phyloP scores from a whole-genome alignment of 1,140 invertebrate genomes.

The Cyclargus thomasi region DNA sequence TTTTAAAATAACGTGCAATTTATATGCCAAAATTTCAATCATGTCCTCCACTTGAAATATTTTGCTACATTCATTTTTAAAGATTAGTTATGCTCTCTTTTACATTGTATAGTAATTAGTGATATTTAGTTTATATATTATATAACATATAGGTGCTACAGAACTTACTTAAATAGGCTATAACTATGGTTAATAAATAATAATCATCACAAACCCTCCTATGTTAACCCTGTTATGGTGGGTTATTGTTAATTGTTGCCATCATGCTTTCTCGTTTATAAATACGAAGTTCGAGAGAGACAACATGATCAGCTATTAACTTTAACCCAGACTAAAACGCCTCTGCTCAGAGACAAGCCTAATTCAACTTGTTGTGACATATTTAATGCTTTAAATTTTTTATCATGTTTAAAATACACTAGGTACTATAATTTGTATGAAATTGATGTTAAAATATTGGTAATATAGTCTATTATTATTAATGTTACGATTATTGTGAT shows the following conservation, averaged over 20 bases:
- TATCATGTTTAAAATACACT: constrained; percentile 16
- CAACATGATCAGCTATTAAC: no score
- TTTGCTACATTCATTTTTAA: constrained; percentile 27
- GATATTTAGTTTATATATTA: constrained; percentile 13
- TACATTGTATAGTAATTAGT: constrained; percentile 15
- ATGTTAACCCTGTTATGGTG: background rate
- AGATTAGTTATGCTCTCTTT: constrained; percentile 29
- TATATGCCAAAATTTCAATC: constrained; percentile 38
- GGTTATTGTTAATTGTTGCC: no score
- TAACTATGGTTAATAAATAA: constrained; percentile 24
- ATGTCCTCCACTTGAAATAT: constrained; percentile 16
- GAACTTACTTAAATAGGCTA: constrained; percentile 57
- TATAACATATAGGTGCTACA: constrained; percentile 58
- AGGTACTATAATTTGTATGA: constrained; percentile 15
- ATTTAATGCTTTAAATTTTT: constrained; percentile 26
- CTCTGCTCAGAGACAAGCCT: constrained; percentile 17
- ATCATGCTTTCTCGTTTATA: no score
- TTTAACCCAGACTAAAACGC: background rate
- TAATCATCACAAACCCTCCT: constrained; percentile 27
- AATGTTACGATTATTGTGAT: constrained; percentile 29
- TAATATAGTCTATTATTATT: constrained; percentile 28
- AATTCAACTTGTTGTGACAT: constrained; percentile 27
- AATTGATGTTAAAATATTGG: constrained; percentile 24
- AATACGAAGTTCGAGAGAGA: no score
- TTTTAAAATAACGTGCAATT: constrained; percentile 36